Percentiles rank a stretch among this genome's conserved stretches.
phyloP scores from a whole-genome alignment of 2,113 vertebrate species.

The Enhydra lutris region DNA sequence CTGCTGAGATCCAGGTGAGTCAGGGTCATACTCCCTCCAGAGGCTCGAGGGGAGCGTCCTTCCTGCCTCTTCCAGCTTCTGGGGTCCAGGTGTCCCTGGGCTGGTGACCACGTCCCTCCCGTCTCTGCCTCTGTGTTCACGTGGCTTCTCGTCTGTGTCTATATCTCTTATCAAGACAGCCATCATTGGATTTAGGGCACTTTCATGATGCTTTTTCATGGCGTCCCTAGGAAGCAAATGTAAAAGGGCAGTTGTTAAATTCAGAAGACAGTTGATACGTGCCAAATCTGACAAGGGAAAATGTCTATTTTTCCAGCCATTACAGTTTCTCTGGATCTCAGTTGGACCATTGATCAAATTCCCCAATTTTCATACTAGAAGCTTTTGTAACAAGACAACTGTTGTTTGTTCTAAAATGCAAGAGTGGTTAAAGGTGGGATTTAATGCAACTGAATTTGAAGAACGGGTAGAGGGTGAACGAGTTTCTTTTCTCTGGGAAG shows the following conservation, averaged over 20 bases:
- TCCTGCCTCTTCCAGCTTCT: neutral
- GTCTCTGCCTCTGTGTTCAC: neutral
- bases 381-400: neutral
- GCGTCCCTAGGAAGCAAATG: neutral
- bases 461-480: too few relatives aligned
- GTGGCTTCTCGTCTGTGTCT: neutral
- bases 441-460: neutral
- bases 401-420: neutral
- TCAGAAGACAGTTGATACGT: too few relatives aligned
- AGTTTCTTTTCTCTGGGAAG: neutral
- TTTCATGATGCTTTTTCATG: neutral
- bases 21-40: neutral
- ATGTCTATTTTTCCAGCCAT: neutral
- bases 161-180: neutral
- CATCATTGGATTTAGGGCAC: too few relatives aligned
- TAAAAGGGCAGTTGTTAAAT: neutral
- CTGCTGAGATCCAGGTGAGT: neutral
- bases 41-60: neutral
- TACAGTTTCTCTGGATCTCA: neutral
- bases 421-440: neutral
- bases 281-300: neutral
- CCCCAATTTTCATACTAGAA: neutral
- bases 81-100: neutral
- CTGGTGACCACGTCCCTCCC: rapidly evolving
- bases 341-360: neutral